Evolutionary conservation across 2,888 invertebrate species (phyloP).

Genomic region (Brenthis ino): DNA sequence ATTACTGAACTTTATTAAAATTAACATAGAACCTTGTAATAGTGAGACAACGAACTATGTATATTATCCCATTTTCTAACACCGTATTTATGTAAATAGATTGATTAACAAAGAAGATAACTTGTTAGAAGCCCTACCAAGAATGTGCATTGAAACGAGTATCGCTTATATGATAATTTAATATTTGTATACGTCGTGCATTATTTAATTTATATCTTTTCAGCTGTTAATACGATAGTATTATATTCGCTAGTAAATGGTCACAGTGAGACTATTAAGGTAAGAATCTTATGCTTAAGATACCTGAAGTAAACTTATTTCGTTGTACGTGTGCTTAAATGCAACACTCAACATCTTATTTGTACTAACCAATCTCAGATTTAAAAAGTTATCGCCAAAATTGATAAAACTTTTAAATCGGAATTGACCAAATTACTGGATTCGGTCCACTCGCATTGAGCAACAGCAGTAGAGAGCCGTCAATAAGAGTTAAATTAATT

Average conservation of each 20-base stretch:
- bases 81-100: constrained; percentile 1
- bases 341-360: no score
- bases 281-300: constrained; percentile 39
- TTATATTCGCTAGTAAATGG: constrained; percentile 49
- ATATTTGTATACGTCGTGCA: neutral
- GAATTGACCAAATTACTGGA: no score
- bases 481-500: no score
- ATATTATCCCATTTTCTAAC: neutral
- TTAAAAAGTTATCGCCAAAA: no score
- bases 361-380: no score
- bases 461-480: no score
- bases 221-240: constrained; percentile 35
- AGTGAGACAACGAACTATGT: neutral
- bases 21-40: no score
- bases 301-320: no score
- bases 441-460: no score
- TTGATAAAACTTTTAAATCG: no score
- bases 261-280: constrained; percentile 72
- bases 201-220: constrained; percentile 12
- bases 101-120: constrained; percentile 5
- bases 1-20: no score
- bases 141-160: neutral
- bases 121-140: neutral
- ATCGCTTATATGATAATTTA: neutral
- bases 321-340: no score